A percentile compares a stretch with the other conserved stretches of the same genome.
These are phyloP conservation scores for Ectemnius continuus DNA, from an alignment of 2,888 invertebrate species.

Conservation along the genomic window DNA sequence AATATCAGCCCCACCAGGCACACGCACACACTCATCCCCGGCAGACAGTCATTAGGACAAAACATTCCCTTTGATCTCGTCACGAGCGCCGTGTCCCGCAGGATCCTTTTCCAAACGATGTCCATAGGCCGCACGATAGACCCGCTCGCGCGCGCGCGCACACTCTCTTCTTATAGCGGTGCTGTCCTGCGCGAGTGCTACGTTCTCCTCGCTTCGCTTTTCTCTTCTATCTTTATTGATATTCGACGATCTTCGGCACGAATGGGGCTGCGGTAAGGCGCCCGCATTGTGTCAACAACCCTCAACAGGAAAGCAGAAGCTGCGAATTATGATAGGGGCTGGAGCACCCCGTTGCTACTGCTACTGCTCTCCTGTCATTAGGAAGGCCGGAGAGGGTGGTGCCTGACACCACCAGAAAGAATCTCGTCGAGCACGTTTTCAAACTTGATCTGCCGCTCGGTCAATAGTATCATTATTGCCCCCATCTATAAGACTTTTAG, in stretches of 20 bases:
- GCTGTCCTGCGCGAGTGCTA: constrained; percentile 35
- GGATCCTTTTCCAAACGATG: constrained; percentile 48
- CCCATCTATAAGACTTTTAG: neutral
- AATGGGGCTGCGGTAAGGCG: constrained; percentile 72
- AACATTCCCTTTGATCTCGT: constrained; percentile 75
- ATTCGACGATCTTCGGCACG: constrained; percentile 67
- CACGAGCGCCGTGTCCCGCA: constrained; percentile 64
- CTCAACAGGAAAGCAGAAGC: constrained; percentile 72
- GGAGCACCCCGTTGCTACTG: constrained; percentile 58
- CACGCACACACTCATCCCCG: constrained; percentile 31
- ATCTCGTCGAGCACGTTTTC: constrained; percentile 57
- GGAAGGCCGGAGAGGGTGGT: constrained; percentile 51
- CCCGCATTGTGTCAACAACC: constrained; percentile 75
- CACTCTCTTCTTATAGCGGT: too few relatives aligned
- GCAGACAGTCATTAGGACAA: constrained; percentile 71
- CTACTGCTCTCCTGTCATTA: constrained; percentile 64
- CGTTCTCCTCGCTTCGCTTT: constrained; percentile 30
- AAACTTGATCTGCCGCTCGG: constrained; percentile 48
- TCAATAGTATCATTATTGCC: constrained; percentile 30
- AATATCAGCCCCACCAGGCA: constrained; percentile 46
- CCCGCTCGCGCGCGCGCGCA: neutral
- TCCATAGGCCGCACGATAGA: constrained; percentile 31
- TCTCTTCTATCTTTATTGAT: constrained; percentile 65
- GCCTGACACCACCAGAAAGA: constrained; percentile 31
- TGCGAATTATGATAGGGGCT: constrained; percentile 77